phyloP scores from a whole-genome alignment of 2,888 invertebrate genomes.

The Drosophila greeni region DNA sequence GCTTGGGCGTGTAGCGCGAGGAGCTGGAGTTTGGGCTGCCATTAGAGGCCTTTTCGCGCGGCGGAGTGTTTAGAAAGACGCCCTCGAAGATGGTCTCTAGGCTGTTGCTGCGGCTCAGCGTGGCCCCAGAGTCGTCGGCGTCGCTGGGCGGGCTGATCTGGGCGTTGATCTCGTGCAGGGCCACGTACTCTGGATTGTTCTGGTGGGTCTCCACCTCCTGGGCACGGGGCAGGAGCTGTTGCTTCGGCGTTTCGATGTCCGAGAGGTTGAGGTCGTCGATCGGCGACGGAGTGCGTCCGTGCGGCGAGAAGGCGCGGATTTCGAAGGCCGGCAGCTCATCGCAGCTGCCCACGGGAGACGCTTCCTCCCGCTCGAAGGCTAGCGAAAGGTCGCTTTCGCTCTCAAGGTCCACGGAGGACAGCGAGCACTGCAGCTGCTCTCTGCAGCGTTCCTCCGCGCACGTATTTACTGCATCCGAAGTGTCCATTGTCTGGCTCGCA shows the following conservation, averaged over 20 bases:
- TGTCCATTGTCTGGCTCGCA: conserved; percentile 52
- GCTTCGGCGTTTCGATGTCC: conserved; percentile 58
- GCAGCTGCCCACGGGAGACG: conserved; percentile 42
- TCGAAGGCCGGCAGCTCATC: conserved; percentile 77
- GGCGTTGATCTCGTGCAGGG: conserved; percentile 77
- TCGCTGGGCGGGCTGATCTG: conserved; percentile 76
- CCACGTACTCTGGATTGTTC: conserved; percentile 72
- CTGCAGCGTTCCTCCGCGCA: conserved; percentile 39
- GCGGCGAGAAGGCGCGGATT: conserved; percentile 75
- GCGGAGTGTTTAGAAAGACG: conserved; percentile 77
- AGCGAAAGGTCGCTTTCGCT: conserved; percentile 75
- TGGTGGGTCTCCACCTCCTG: conserved; percentile 31
- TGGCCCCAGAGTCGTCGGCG: conserved; percentile 37
- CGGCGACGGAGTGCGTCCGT: conserved; percentile 76
- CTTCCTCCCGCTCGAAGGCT: conserved; percentile 70
- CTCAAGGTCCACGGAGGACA: conserved; percentile 73
- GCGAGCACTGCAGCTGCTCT: conserved; percentile 66
- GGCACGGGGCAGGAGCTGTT: conserved; percentile 11
- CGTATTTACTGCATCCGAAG: conserved; percentile 57
- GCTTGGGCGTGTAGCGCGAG: conserved; percentile 52
- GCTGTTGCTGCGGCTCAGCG: conserved; percentile 60
- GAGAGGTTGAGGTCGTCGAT: conserved; percentile 66
- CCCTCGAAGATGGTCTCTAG: conserved; percentile 78
- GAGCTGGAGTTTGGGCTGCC: conserved; percentile 23
- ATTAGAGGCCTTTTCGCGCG: conserved; percentile 52